Conservation (phyloP, 2,797 vertebrate species). For the Epinephelus malabaricus region DNA sequence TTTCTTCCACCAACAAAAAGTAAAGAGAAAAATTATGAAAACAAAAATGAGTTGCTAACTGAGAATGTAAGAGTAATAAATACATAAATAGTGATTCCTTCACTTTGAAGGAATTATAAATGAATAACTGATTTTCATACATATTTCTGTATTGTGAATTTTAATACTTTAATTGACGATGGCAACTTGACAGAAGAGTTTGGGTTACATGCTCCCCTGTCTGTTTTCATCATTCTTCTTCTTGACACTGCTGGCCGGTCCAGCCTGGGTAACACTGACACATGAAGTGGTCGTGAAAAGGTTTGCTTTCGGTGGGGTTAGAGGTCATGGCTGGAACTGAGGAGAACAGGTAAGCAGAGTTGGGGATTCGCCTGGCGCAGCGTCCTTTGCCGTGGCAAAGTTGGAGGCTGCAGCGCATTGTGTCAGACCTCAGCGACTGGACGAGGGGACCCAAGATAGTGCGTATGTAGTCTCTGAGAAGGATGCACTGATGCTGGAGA, state of each 20-base stretch:
- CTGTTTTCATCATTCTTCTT: background rate
- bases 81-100: background rate
- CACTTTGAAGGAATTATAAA: background rate
- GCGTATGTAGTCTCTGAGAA: conserved; percentile 86
- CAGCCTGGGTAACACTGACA: conserved; percentile 90
- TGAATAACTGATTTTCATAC: no score
- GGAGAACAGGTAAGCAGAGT: conserved; percentile 73
- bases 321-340: conserved; percentile 34
- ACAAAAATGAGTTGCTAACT: background rate
- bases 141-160: no score
- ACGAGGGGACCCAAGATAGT: conserved; percentile 88
- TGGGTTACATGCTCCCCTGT: background rate
- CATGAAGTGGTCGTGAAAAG: conserved; percentile 76
- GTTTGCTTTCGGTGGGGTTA: background rate
- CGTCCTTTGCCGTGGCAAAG: conserved; percentile 87
- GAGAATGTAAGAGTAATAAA: background rate
- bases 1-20: background rate
- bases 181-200: background rate
- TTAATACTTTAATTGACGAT: no score
- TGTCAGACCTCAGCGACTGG: conserved; percentile 80
- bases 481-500: conserved; percentile 86
- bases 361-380: conserved; percentile 80
- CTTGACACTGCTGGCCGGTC: conserved; percentile 84
- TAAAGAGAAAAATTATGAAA: background rate
- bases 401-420: conserved; percentile 83